Conservation (phyloP, 2,888 invertebrate genomes). For the Brachyptera risi region DNA sequence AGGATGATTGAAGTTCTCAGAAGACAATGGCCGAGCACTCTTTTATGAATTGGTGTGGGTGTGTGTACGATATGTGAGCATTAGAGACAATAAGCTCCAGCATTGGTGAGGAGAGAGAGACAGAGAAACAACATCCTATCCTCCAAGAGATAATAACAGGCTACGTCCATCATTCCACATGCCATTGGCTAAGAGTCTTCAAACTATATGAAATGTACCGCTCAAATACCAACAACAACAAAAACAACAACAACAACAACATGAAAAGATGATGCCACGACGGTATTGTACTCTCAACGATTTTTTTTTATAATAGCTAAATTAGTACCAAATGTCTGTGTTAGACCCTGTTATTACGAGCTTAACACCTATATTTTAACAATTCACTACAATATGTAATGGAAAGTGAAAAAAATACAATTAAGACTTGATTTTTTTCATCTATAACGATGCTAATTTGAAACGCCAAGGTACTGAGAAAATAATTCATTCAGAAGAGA, state of each 20-base stretch:
- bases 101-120: background rate
- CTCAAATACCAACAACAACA: background rate
- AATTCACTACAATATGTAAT: too few relatives aligned
- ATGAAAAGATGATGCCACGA: background rate
- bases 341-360: background rate
- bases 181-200: slow-evolving; percentile 17
- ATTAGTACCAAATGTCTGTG: slow-evolving; percentile 5
- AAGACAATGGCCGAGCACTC: background rate
- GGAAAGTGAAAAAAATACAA: too few relatives aligned
- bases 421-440: too few relatives aligned
- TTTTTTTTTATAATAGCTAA: background rate
- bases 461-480: too few relatives aligned
- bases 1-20: too few relatives aligned
- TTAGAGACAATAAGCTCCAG: background rate
- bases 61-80: background rate
- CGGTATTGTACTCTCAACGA: background rate
- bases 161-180: slow-evolving; percentile 44
- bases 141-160: slow-evolving; percentile 44
- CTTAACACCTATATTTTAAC: background rate
- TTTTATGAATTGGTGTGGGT: background rate
- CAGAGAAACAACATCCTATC: background rate
- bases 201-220: slow-evolving; percentile 13
- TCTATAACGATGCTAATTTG: slow-evolving; percentile 7
- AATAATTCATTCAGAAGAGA: too few relatives aligned
- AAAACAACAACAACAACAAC: slow-evolving; percentile 5